These are phyloP conservation scores for Bufo bufo DNA, from an alignment of 2,113 vertebrate species.

Conservation along the genomic window DNA sequence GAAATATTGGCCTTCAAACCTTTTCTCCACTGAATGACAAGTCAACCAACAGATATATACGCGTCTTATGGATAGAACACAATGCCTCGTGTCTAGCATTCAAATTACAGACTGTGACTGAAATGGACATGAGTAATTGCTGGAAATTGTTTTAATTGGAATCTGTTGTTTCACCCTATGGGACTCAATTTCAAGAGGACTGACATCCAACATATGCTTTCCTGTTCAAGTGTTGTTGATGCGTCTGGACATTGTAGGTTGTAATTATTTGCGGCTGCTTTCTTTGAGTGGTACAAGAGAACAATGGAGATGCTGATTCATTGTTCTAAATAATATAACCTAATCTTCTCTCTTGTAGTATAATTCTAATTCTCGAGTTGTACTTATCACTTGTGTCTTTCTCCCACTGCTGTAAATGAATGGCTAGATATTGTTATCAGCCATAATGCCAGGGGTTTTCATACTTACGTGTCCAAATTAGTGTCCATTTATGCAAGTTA, in stretches of 20 bases:
- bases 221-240: constrained; percentile 36
- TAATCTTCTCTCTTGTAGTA: constrained; percentile 45
- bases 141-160: constrained; percentile 45
- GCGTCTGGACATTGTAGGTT: constrained; percentile 44
- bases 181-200: constrained; percentile 29
- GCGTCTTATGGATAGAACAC: constrained; percentile 9
- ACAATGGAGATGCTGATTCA: constrained; percentile 42
- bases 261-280: constrained; percentile 44
- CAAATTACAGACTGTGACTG: constrained; percentile 37
- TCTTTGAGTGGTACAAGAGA: constrained; percentile 15
- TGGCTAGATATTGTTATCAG: constrained; percentile 36
- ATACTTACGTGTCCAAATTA: constrained; percentile 25
- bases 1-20: background rate
- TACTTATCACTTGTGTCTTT: constrained; percentile 25
- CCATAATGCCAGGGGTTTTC: constrained; percentile 19
- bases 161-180: constrained; percentile 34
- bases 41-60: constrained; percentile 5
- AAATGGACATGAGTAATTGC: constrained; percentile 43
- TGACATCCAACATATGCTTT: constrained; percentile 32
- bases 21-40: constrained; percentile 16
- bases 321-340: constrained; percentile 50
- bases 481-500: constrained; percentile 3
- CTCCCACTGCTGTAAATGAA: constrained; percentile 19
- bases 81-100: constrained; percentile 25
- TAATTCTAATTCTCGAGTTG: constrained; percentile 36